A percentile compares a stretch with the other conserved stretches of the same genome.
Conservation (phyloP, 2,797 vertebrate genomes). For the Ispidina lecontei region DNA sequence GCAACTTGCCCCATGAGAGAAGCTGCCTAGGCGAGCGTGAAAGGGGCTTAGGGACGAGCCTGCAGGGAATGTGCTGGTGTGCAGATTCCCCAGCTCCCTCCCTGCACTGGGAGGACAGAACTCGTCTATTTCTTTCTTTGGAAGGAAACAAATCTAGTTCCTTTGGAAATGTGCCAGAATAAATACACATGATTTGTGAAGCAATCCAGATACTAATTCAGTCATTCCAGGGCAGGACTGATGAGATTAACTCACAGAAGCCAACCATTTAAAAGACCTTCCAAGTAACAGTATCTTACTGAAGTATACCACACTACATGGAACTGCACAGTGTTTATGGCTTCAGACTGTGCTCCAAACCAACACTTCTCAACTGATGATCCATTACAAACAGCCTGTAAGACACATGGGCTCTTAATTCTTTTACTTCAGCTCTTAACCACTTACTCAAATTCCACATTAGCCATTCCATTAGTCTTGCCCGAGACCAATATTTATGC, state of each 20-base stretch:
- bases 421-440: not conserved
- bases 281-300: not conserved
- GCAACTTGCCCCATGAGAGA: not conserved
- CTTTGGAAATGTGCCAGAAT: slow-evolving; percentile 23
- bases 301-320: not conserved
- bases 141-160: slow-evolving; percentile 12
- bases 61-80: not conserved
- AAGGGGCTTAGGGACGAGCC: slow-evolving; percentile 1
- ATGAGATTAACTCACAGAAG: not conserved
- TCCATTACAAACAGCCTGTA: not conserved
- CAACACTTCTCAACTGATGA: not conserved
- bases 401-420: not conserved
- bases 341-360: not conserved
- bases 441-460: not conserved
- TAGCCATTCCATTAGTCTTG: not conserved
- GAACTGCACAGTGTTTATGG: not conserved
- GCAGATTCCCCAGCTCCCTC: not conserved
- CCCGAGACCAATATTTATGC: not conserved
- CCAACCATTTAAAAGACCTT: not conserved
- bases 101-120: not conserved
- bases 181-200: slow-evolving; percentile 46
- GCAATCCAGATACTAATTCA: not conserved
- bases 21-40: not conserved
- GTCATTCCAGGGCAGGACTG: not conserved
- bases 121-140: slow-evolving; percentile 13